Evolutionary conservation across 2,797 vertebrate species (phyloP).

Genomic region (Falco naumanni): DNA sequence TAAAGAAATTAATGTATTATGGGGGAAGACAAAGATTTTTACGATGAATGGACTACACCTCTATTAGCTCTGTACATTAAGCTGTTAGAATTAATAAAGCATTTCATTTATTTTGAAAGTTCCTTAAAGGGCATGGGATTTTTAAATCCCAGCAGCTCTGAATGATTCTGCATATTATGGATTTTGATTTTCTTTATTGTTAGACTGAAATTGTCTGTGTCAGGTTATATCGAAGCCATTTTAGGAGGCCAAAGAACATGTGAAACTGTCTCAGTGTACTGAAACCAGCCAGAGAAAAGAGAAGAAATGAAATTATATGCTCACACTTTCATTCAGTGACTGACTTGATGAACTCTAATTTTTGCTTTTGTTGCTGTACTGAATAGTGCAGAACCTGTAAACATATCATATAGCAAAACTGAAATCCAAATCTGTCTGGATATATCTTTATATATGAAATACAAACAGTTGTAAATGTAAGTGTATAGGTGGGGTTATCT

Average conservation of each 20-base stretch:
- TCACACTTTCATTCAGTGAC: not conserved
- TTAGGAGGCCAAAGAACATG: not conserved
- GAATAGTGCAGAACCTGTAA: not conserved
- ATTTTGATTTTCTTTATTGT: constrained; percentile 54
- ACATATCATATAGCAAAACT: not conserved
- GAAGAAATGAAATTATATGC: not conserved
- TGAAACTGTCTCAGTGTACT: not conserved
- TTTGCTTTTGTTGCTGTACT: constrained; percentile 7
- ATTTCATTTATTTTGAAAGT: constrained; percentile 62
- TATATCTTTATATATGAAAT: not conserved
- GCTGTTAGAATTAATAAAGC: constrained; percentile 65
- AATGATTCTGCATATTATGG: not conserved
- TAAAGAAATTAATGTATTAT: constrained; percentile 60
- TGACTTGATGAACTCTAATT: not conserved
- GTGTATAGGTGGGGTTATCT: not conserved
- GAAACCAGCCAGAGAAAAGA: not conserved
- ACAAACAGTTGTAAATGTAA: not conserved
- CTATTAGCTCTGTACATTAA: constrained; percentile 65
- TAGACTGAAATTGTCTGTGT: constrained; percentile 27
- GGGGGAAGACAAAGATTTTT: constrained; percentile 57
- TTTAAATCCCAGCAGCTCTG: constrained; percentile 20
- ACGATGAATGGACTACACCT: constrained; percentile 52
- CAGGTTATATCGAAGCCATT: constrained; percentile 17
- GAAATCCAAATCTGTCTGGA: not conserved
- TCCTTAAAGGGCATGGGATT: constrained; percentile 45